phyloP scores from a whole-genome alignment of 2,888 invertebrate species.

The Neocrepidodera transversa region DNA sequence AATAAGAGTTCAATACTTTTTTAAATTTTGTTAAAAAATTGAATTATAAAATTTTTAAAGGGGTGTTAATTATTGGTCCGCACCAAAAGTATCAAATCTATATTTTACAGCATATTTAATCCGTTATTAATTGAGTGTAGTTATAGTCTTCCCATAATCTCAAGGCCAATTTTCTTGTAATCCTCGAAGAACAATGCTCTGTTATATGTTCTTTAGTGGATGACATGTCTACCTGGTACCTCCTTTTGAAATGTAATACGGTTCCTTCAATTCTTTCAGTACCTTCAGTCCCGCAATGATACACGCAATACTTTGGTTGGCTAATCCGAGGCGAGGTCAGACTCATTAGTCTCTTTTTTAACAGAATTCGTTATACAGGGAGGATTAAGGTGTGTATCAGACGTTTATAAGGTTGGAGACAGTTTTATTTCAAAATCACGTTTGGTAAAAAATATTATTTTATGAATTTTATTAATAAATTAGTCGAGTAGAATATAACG shows the following conservation, averaged over 20 bases:
- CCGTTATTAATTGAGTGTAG: constrained; percentile 8
- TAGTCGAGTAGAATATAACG: no score
- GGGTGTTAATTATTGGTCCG: no score
- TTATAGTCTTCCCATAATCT: constrained; percentile 17
- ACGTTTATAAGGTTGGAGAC: not conserved
- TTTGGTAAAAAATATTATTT: no score
- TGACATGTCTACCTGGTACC: constrained; percentile 32
- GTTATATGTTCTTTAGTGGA: constrained; percentile 46
- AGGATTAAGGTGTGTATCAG: constrained; percentile 1
- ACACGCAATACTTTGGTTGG: constrained; percentile 26
- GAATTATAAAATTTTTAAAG: no score
- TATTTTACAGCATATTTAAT: no score
- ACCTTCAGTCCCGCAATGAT: constrained; percentile 31
- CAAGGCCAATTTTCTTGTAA: constrained; percentile 47
- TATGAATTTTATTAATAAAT: no score
- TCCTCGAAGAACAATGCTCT: constrained; percentile 51
- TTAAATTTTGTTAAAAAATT: no score
- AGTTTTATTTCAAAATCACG: no score
- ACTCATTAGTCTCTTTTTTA: constrained; percentile 23
- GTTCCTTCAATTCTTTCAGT: constrained; percentile 16
- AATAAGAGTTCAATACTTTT: no score
- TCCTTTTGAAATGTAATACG: constrained; percentile 33
- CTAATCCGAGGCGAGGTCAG: constrained; percentile 18
- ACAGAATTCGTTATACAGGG: not conserved
- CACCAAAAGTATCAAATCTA: no score